These are phyloP conservation scores for Heteromyza rotundicornis DNA, from an alignment of 2,888 invertebrate species.

Conservation along the genomic window DNA sequence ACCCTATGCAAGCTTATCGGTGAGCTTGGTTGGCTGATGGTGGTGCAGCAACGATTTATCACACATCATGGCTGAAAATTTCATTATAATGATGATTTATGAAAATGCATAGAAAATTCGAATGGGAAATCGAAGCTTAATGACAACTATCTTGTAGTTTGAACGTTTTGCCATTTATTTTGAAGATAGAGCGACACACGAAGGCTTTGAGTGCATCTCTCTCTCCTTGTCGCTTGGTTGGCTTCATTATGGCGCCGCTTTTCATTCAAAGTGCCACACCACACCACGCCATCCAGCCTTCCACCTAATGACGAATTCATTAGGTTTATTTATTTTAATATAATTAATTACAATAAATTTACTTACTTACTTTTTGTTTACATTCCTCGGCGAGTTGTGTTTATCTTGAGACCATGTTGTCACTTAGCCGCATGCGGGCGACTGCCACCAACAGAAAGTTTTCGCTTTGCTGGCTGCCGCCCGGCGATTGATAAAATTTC, in stretches of 20 bases:
- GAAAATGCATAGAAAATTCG: neutral
- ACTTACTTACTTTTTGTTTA: neutral
- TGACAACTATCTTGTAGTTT: too few species aligned
- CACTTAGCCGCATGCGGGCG: neutral
- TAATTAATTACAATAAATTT: slow-evolving; percentile 4
- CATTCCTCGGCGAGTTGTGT: slow-evolving; percentile 16
- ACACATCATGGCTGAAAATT: slow-evolving; percentile 2
- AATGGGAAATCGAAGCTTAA: too few species aligned
- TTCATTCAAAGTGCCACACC: neutral
- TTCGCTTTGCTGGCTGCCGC: slow-evolving; percentile 40
- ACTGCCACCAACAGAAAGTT: slow-evolving; percentile 45
- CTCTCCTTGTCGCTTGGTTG: neutral
- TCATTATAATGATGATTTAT: slow-evolving; percentile 18
- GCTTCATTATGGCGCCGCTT: neutral
- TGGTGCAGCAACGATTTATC: slow-evolving; percentile 1
- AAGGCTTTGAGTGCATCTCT: neutral
- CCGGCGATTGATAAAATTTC: slow-evolving; percentile 46
- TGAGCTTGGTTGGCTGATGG: neutral
- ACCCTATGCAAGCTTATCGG: neutral
- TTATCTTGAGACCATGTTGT: slow-evolving; percentile 11
- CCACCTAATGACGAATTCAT: neutral
- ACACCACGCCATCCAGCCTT: neutral
- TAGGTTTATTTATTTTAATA: neutral
- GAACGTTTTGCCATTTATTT: neutral
- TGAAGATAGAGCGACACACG: neutral